Evolutionary conservation across 2,888 invertebrate genomes (phyloP).

Genomic region (Macrophya annulata): DNA sequence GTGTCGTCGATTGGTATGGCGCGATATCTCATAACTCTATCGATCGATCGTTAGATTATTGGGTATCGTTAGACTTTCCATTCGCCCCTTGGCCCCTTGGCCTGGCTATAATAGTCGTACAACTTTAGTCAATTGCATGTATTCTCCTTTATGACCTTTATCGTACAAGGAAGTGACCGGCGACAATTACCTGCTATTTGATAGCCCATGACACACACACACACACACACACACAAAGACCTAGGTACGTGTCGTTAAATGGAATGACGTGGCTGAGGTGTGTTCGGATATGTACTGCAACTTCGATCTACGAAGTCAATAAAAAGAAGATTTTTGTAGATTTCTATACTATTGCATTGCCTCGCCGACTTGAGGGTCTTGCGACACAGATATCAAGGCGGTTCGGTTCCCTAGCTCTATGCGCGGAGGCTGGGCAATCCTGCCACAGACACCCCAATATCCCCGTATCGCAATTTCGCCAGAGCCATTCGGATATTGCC

Average conservation of each 20-base stretch:
- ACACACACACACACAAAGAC: background rate
- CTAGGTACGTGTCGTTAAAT: background rate
- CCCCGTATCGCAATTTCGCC: constrained; percentile 62
- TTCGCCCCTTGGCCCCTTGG: background rate
- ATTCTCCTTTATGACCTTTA: constrained; percentile 29
- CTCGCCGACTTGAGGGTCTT: background rate
- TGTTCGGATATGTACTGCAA: background rate
- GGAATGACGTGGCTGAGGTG: background rate
- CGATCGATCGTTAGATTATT: constrained; percentile 13
- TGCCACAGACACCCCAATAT: constrained; percentile 51
- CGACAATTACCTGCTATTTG: constrained; percentile 6
- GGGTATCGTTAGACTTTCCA: constrained; percentile 32
- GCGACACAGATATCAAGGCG: background rate
- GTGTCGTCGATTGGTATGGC: background rate
- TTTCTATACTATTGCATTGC: constrained; percentile 31
- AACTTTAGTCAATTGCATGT: background rate
- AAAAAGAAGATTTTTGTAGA: constrained; percentile 12
- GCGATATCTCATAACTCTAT: constrained; percentile 13
- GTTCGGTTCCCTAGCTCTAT: background rate
- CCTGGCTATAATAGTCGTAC: background rate
- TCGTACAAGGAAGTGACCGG: constrained; percentile 19
- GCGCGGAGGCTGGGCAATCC: constrained; percentile 35
- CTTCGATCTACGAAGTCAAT: background rate
- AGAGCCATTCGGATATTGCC: constrained; percentile 65
- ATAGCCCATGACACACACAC: constrained; percentile 16